Evolutionary conservation across 2,888 invertebrate species (phyloP).

Genomic region (Oxystoma pomonae): DNA sequence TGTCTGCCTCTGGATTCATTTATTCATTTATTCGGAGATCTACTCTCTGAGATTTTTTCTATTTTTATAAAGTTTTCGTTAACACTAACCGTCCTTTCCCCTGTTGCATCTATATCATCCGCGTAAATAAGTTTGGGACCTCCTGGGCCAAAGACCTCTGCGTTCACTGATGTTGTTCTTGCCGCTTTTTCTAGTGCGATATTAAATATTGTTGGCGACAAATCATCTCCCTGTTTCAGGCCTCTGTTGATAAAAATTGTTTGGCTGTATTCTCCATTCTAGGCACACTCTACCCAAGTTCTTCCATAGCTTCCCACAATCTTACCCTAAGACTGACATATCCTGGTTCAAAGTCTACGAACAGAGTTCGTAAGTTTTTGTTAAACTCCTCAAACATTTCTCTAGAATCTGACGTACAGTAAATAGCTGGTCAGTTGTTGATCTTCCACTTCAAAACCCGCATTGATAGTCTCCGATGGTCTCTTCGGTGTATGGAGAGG

Average conservation of each 20-base stretch:
- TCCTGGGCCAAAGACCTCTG: background rate
- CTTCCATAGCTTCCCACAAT: constrained; percentile 17
- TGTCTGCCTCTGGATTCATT: constrained; percentile 5
- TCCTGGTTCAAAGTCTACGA: constrained; percentile 20
- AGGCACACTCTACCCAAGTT: constrained; percentile 14
- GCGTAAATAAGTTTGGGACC: background rate
- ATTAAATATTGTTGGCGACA: constrained; percentile 6
- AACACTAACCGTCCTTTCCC: background rate
- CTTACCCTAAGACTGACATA: constrained; percentile 19
- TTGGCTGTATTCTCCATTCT: background rate
- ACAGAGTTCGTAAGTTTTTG: constrained; percentile 15
- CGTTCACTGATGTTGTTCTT: background rate
- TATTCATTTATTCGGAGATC: constrained; percentile 2
- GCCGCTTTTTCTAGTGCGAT: background rate
- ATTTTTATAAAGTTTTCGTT: constrained; percentile 4
- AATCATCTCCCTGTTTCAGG: constrained; percentile 7
- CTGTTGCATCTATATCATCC: background rate
- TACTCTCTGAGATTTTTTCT: constrained; percentile 4
- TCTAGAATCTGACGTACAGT: constrained; percentile 10
- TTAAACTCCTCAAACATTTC: constrained; percentile 18
- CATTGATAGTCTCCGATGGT: background rate
- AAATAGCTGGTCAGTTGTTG: constrained; percentile 11
- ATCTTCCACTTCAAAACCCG: background rate
- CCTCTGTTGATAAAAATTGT: background rate
- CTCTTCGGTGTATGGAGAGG: background rate